Evolutionary conservation across 2,888 invertebrate genomes (phyloP).

Genomic region (Caenorhabditis virilis): DNA sequence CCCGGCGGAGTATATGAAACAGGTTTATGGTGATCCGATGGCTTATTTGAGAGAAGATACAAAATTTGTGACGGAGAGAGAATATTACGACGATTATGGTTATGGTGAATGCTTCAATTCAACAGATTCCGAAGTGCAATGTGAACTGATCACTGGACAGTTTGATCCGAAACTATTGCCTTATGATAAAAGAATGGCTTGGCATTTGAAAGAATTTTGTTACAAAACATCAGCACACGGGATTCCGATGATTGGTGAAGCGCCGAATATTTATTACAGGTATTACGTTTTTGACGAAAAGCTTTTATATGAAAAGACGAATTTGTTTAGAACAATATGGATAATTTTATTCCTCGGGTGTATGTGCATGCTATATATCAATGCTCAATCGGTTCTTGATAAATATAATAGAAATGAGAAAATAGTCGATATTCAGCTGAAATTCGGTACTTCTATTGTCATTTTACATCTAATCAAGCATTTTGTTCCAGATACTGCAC

Average conservation of each 20-base stretch:
- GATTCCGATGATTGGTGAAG: slow-evolving; percentile 66
- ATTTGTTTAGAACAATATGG: slow-evolving; percentile 53
- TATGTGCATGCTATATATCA: slow-evolving; percentile 62
- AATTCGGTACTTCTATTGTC: slow-evolving; percentile 52
- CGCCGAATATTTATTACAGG: slow-evolving; percentile 61
- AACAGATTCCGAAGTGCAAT: slow-evolving; percentile 58
- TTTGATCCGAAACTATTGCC: slow-evolving; percentile 62
- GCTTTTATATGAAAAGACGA: not conserved
- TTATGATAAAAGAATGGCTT: slow-evolving; percentile 56
- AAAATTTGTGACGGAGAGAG: slow-evolving; percentile 63
- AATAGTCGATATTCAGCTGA: slow-evolving; percentile 66
- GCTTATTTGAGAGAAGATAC: slow-evolving; percentile 56
- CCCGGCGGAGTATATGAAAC: slow-evolving; percentile 60
- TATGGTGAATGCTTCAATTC: slow-evolving; percentile 61
- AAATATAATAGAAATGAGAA: slow-evolving; percentile 67
- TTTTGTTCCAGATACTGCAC: slow-evolving; percentile 52
- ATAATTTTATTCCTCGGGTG: slow-evolving; percentile 59
- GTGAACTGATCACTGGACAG: slow-evolving; percentile 61
- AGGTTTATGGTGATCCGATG: slow-evolving; percentile 61
- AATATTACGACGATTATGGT: slow-evolving; percentile 61
- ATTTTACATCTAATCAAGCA: not conserved
- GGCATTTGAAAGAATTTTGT: slow-evolving; percentile 65
- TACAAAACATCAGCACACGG: slow-evolving; percentile 67
- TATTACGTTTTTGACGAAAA: too few species aligned
- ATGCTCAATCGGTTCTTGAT: slow-evolving; percentile 58